phyloP scores from a whole-genome alignment of 2,113 vertebrate genomes.

The Callospermophilus lateralis region DNA sequence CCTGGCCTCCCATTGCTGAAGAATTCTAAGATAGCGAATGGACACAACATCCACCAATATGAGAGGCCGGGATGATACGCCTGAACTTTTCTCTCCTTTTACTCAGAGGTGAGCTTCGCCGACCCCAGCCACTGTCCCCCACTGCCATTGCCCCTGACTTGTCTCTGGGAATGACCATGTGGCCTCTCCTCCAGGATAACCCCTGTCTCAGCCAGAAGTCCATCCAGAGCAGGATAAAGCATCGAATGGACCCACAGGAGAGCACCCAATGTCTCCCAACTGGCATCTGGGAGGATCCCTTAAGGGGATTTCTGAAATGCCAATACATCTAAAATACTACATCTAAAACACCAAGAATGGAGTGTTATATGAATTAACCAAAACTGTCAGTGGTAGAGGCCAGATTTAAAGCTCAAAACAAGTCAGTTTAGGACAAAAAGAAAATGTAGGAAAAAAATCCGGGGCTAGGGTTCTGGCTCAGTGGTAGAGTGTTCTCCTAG shows the following conservation, averaged over 20 bases:
- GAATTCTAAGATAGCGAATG: neutral
- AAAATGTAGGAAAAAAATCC: too few relatives aligned
- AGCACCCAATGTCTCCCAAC: neutral
- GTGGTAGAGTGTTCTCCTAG: too few relatives aligned
- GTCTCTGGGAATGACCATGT: neutral
- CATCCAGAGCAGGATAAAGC: neutral
- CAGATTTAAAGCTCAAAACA: neutral
- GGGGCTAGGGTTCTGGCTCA: too few relatives aligned
- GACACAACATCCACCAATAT: neutral
- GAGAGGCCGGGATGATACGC: too few relatives aligned
- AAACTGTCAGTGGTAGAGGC: neutral
- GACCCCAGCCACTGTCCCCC: neutral
- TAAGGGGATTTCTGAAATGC: neutral
- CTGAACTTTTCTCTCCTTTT: neutral
- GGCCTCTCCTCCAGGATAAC: neutral
- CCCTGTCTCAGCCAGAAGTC: neutral
- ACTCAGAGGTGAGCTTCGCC: neutral
- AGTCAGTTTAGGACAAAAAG: neutral
- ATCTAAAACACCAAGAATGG: neutral
- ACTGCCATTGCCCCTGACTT: neutral
- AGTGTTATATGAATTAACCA: neutral
- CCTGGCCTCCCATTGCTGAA: neutral
- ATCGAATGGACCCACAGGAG: neutral
- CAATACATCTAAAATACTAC: neutral
- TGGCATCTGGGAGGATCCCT: neutral